Evolutionary conservation across 2,797 vertebrate species (phyloP), one percentile per base, ranked within the genome.

Genomic region (Acanthurus lineatus): DNA sequence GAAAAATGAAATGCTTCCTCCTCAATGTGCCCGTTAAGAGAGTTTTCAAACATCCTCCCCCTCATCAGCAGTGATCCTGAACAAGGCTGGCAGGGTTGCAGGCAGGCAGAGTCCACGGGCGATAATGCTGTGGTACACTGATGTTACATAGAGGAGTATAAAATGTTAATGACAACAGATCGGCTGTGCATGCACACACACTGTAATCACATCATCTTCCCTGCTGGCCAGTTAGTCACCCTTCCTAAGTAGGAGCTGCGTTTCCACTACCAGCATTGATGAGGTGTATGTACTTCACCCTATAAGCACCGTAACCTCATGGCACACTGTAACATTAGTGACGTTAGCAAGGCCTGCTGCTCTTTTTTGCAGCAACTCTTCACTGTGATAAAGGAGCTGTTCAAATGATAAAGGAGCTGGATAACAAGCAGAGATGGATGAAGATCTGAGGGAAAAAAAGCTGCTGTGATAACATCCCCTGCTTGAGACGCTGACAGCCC

Each of bases 151-250:
- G 82, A 85, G 60, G 67, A 82, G 77, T 59, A 78, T 88, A 84
- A 90, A 91, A 90, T 88, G 86, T 89, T 86, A 84, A 90, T 86
- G 87, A 89, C 86, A 79, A 84, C 83, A 77, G 75, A 90, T 82
- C 28, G 52, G n/a, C 59, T 35, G 81, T 85, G 74, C 83, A 76
- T 68, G 81, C 82, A 86, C 81, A 69, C 80, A 61, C 74, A 38
- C 77, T 84, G 79, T 85, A 85, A 88, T 89, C 81, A 87, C 76
- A 86, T 85, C 85, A 74, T 49, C 54, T 32, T 79, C 73, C 69
- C 77, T 57, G 20, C 73, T 69, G 78, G 61, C 77, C 76, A 56
- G 79, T 77, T 73, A 63, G 83, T 73, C 78, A 9, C 44, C 64
- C 61, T 83, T 63, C 63, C 62, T 44, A 20, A 64, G 54, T 14